phyloP scores from a whole-genome alignment of 2,797 vertebrate genomes.

The Hybognathus amarus region DNA sequence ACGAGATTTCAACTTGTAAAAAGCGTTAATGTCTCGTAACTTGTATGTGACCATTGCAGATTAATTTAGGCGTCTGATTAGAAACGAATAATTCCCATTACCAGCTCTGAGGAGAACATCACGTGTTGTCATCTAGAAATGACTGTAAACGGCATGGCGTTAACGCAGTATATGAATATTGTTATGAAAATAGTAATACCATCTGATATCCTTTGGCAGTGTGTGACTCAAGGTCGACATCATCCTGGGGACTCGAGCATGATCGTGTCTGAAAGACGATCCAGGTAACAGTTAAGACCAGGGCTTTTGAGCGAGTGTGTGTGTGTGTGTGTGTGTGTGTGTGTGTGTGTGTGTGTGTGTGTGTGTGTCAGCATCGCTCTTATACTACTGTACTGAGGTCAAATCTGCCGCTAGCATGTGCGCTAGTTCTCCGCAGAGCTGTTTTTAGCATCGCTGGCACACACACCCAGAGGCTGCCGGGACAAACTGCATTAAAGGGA shows the following conservation, averaged over 20 bases:
- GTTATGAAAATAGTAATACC: not conserved
- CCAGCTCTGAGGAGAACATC: not conserved
- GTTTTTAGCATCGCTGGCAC: conserved; percentile 4
- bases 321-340: too few relatives aligned
- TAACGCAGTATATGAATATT: not conserved
- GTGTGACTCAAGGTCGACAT: not conserved
- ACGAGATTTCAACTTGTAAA: not conserved
- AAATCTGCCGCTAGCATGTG: conserved; percentile 12
- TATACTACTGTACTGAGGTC: not conserved
- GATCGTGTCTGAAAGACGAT: conserved; percentile 5
- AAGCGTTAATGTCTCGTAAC: not conserved
- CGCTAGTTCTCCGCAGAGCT: not conserved
- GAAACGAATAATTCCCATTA: not conserved
- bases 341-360: not conserved
- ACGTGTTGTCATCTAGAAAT: not conserved
- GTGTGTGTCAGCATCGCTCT: not conserved
- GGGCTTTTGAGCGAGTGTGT: not conserved
- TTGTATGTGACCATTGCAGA: not conserved
- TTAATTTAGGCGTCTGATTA: not conserved
- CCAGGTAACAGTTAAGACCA: not conserved
- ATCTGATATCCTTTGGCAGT: not conserved
- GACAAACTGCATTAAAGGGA: not conserved
- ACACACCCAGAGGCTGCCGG: conserved; percentile 3
- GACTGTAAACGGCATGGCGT: not conserved
- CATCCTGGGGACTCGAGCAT: not conserved